phyloP scores from a whole-genome alignment of 2,113 vertebrate genomes.

The Patagioenas fasciata region DNA sequence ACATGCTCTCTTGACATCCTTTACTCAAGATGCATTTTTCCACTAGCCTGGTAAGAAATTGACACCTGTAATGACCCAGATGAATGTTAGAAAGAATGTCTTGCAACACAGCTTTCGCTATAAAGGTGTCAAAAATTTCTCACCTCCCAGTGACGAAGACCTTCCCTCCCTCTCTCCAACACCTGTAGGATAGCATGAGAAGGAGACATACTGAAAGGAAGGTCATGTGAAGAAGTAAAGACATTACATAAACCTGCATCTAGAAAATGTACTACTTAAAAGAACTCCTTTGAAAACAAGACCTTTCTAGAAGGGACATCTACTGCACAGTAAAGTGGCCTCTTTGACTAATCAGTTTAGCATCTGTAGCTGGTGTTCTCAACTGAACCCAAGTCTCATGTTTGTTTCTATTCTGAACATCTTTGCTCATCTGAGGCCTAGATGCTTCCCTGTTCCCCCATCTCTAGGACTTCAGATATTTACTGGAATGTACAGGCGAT shows the following conservation, averaged over 20 bases:
- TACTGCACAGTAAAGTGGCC: not conserved
- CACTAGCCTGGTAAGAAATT: not conserved
- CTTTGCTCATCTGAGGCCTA: not conserved
- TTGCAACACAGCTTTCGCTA: not conserved
- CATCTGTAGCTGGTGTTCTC: not conserved
- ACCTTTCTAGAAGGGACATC: not conserved
- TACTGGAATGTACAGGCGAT: not conserved
- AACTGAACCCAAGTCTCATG: not conserved
- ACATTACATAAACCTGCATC: not conserved
- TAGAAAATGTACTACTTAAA: not conserved
- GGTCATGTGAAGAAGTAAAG: not conserved
- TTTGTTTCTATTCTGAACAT: not conserved
- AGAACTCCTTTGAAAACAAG: not conserved
- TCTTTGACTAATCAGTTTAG: not conserved
- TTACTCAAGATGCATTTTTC: not conserved
- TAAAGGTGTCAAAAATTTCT: not conserved
- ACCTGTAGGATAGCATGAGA: not conserved
- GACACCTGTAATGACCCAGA: not conserved
- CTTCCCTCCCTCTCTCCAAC: not conserved
- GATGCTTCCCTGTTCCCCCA: not conserved
- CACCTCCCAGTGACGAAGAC: not conserved
- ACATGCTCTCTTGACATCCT: not conserved
- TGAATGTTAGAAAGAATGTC: not conserved
- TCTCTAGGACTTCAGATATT: not conserved
- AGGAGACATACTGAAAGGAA: not conserved